Evolutionary conservation across 2,113 vertebrate species (phyloP), one percentile per base, ranked within the genome.

Genomic region (Coryphaenoides rupestris): DNA sequence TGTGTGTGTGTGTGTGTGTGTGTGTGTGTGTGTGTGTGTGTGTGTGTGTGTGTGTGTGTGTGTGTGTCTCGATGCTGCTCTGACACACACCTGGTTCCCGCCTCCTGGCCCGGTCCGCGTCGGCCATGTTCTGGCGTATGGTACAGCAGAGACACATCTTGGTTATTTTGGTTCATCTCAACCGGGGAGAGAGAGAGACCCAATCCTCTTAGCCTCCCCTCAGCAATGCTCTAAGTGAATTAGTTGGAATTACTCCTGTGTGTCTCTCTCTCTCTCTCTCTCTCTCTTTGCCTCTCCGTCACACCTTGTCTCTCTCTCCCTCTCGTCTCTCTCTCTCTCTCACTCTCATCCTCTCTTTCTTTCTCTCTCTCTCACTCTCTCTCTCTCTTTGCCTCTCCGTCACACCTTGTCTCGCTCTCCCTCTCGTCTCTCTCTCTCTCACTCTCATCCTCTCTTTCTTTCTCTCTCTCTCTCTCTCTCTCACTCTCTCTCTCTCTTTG

Each of bases 121-220:
- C 33, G 4, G 33, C 33, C 33, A 40, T 40, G 33, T 40, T 40
- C 13, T 40, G 33, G 9, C 33, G 2, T 40, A 40, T 40, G 33
- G 33, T 12, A 40, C 33, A n/a, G n/a, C 67, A 74, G 5, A n/a
- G n/a, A n/a, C 74, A 71, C 73, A 60, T 80, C 82, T 89, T 86
- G 87, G 88, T 90, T 91, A 91, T 91, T 91, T 90, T 89, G 80
- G 88, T 65, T 88, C 64, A 91, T 89, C 89, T 90, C 88, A 85
- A 91, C 90, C 87, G 85, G 89, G 87, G 88, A 91, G 84, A 79
- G 89, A 83, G 88, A 91, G 84, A 79, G 89, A 83, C 82, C 72
- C 89, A 92, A 93, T 93, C 92, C 91, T 90, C 90, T 93, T 93
- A 93, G 60, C 80, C 72, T 85, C 80, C 86, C 85, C 86, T 85